Base-by-base conservation (phyloP, 2,113 vertebrate species). In the Tyto alba region DNA sequence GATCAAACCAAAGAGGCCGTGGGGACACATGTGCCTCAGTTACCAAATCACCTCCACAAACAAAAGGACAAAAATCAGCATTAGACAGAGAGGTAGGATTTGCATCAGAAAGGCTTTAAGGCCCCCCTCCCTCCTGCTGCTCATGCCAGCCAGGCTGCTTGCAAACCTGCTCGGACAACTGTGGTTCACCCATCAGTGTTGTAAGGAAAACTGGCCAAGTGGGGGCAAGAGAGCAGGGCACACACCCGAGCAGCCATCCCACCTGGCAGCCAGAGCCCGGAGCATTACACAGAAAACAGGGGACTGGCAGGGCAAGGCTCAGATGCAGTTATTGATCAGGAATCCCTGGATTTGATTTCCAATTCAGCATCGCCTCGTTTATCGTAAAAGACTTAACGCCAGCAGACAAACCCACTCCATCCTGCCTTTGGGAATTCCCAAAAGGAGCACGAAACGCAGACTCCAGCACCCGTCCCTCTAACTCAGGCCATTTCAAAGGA, bases 401-500 rank as follows among this genome's bases (percentile, higher is more conserved):
- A 71, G 69, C 64, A 53, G 36, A 76, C 25, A 41, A 87, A 41
- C 48, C 63, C 32, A 57, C 48, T 80, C 27, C 2, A 2, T 8
- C 16, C 67, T 75, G 92, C 55, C 72, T 85, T 43, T 53, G 60
- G 59, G 77, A 91, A 74, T n/a, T 66, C 56, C 57, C 10, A 6
- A 40, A 82, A 52, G 60, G 48, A 90, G 73, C 11, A 13, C 0
- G 5, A 50, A 59, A n/a, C 27, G n/a, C n/a, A 14, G 38, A 34
- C 25, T 16, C 13, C 43, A 25, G 30, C 0, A 2, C 2, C 11
- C 38, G 50, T 9, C 9, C 68, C 59, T 59, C 41, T 20, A 29
- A 16, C 0, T 0, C 38, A 11, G 56, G 30, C 15, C 19, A 6
- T 14, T 59, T 29, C 60, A 74, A 32, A 52, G 53, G 30, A 3